Percentiles rank a stretch among this genome's conserved stretches.
phyloP scores from a whole-genome alignment of 2,797 vertebrate species.

The Sphenodon punctatus region DNA sequence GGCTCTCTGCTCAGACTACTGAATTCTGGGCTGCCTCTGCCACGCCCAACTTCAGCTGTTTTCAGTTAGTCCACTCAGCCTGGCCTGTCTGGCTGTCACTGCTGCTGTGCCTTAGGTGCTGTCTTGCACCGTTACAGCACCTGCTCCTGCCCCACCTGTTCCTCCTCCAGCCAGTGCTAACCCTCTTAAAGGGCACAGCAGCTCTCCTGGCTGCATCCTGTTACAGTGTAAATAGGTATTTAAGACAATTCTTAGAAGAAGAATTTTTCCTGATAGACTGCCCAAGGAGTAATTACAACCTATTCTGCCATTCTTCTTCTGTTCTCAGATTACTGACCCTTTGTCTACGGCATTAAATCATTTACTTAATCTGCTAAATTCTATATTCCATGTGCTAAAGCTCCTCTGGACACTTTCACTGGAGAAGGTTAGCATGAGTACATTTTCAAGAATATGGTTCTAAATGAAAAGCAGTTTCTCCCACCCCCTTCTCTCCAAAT shows the following conservation, averaged over 20 bases:
- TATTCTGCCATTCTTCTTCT: background rate
- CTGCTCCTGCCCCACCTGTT: too few species aligned
- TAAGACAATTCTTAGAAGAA: background rate
- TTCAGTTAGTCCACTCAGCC: too few species aligned
- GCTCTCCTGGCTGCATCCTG: background rate
- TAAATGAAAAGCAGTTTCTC: background rate
- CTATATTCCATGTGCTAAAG: background rate
- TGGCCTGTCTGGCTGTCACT: too few species aligned
- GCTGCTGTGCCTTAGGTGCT: too few species aligned
- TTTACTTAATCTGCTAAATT: background rate
- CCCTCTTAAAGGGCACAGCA: too few species aligned
- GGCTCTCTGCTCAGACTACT: too few species aligned
- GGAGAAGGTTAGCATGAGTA: background rate
- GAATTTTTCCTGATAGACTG: background rate
- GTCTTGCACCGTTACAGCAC: too few species aligned
- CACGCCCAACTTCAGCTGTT: too few species aligned
- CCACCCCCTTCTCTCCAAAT: background rate
- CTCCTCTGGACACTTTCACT: background rate
- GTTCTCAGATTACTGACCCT: background rate
- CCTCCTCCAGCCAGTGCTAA: too few species aligned
- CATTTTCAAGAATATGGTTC: background rate
- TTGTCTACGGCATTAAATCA: background rate
- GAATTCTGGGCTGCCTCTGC: too few species aligned
- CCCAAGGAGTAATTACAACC: background rate
- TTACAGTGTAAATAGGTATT: background rate